Evolutionary conservation across 2,797 vertebrate species (phyloP).

Genomic region (Scolopax bukidnonensis): DNA sequence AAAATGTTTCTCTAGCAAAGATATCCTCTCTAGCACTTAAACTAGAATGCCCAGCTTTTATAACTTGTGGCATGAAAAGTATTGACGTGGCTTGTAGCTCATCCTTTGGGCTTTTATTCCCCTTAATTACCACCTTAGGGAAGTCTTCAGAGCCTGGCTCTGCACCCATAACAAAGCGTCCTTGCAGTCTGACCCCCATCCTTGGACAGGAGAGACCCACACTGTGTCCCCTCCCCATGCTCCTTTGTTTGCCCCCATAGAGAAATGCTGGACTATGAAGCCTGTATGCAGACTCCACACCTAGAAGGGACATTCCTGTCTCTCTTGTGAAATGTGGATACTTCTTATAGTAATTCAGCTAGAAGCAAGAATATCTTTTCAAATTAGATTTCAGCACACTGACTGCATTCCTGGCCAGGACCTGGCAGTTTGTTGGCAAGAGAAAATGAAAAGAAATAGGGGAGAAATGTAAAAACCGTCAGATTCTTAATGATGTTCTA

Average conservation of each 20-base stretch:
- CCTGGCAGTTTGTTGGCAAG: slow-evolving; percentile 57
- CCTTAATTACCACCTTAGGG: not conserved
- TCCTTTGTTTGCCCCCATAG: not conserved
- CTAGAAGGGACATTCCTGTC: slow-evolving; percentile 6
- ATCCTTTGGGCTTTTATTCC: not conserved
- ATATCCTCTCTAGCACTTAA: not conserved
- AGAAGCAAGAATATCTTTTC: slow-evolving; percentile 48
- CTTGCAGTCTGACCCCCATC: not conserved
- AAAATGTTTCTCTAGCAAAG: not conserved
- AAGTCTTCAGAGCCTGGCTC: not conserved
- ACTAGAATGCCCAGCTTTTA: not conserved
- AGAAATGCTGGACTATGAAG: not conserved
- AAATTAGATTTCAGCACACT: slow-evolving; percentile 40
- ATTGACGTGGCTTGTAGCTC: not conserved
- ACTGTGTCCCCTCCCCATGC: not conserved
- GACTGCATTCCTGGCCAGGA: slow-evolving; percentile 25
- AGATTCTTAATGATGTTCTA: slow-evolving; percentile 39
- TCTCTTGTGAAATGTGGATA: slow-evolving; percentile 16
- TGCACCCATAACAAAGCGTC: not conserved
- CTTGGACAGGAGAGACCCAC: not conserved
- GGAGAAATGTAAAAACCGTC: not conserved
- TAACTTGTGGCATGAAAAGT: not conserved
- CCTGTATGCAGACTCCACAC: not conserved
- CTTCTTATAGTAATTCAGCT: slow-evolving; percentile 41
- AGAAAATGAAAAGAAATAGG: not conserved